phyloP scores from a whole-genome alignment of 2,113 vertebrate genomes.

The Tupaia tana region DNA sequence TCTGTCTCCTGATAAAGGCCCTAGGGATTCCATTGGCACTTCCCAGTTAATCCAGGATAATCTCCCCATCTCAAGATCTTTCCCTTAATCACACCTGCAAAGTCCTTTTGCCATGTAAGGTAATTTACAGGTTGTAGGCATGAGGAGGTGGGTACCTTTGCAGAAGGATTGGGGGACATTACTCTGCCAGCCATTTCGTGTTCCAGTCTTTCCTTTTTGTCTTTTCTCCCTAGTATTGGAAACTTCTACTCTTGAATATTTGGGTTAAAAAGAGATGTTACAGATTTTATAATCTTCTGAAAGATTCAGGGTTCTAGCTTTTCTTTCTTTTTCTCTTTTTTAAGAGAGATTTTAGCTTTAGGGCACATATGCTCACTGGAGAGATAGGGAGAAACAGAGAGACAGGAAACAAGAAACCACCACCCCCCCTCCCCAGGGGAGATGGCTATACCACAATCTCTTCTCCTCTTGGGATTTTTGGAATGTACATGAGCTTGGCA shows the following conservation, averaged over 20 bases:
- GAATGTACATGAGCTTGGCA: too few species aligned
- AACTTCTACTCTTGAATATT: background rate
- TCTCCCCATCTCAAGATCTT: background rate
- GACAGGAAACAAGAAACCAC: too few species aligned
- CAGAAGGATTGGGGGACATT: too few species aligned
- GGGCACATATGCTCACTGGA: too few species aligned
- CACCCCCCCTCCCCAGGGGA: too few species aligned
- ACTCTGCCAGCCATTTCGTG: fast-evolving
- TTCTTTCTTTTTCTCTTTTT: background rate
- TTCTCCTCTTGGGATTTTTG: too few species aligned
- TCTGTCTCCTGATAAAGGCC: background rate
- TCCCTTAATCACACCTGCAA: too few species aligned
- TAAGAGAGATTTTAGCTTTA: background rate
- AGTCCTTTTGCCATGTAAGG: background rate
- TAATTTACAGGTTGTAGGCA: background rate
- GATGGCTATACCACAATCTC: too few species aligned
- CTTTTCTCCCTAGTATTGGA: background rate
- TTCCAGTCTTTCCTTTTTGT: background rate
- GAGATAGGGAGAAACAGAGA: too few species aligned
- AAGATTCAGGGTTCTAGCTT: background rate
- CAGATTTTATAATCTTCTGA: background rate
- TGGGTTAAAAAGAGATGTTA: background rate
- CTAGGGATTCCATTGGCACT: background rate
- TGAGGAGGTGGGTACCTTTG: background rate
- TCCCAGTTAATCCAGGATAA: background rate